phyloP scores from a whole-genome alignment of 2,797 vertebrate species.

The Tenualosa ilisha region DNA sequence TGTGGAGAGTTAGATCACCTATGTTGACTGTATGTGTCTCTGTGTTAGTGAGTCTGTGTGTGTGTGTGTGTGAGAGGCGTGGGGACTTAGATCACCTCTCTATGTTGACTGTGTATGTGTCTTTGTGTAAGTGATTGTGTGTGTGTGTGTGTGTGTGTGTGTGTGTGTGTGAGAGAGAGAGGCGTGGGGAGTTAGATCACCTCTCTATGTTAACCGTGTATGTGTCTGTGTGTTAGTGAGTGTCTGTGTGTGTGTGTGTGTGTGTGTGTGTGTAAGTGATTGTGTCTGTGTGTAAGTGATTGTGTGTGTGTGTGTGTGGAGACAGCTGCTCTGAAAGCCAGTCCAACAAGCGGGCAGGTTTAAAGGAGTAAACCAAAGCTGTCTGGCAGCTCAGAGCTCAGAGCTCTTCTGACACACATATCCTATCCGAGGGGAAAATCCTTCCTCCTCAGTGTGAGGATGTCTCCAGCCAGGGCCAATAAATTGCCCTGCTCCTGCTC shows the following conservation, averaged over 20 bases:
- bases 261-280: background rate
- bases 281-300: slow-evolving; percentile 2
- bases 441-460: slow-evolving; percentile 32
- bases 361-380: background rate
- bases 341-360: background rate
- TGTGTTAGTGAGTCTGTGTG: too few relatives aligned
- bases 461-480: slow-evolving; percentile 45
- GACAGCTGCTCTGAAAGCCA: background rate
- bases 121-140: too few relatives aligned
- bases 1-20: too few relatives aligned
- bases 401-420: slow-evolving; percentile 35
- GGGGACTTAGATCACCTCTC: too few relatives aligned
- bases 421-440: slow-evolving; percentile 27
- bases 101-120: too few relatives aligned
- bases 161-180: too few relatives aligned
- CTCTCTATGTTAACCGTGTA: too few relatives aligned
- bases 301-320: background rate
- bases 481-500: slow-evolving; percentile 23
- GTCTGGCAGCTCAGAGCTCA: background rate
- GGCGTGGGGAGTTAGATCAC: too few relatives aligned
- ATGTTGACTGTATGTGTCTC: too few relatives aligned
- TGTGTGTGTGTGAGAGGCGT: too few relatives aligned
- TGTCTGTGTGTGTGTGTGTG: too few relatives aligned
- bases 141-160: background rate
- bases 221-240: background rate